Conservation (phyloP, 2,888 invertebrate genomes). For the Drosophila lutescens region DNA sequence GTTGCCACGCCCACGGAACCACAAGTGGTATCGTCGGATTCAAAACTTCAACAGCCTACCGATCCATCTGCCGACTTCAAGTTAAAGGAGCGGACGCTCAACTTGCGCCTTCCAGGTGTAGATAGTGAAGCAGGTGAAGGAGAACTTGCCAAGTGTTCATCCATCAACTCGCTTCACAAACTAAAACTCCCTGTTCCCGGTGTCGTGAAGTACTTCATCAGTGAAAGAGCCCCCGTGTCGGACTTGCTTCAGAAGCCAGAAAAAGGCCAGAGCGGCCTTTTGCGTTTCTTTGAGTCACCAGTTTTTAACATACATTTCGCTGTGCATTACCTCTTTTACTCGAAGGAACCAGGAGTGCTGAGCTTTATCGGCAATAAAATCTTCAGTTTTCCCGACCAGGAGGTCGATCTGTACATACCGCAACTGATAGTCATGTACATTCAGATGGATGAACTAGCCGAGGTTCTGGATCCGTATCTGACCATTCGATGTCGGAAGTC, state of each 20-base stretch:
- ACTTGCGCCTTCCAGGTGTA: constrained; percentile 71
- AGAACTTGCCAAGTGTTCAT: constrained; percentile 77
- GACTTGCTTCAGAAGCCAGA: constrained; percentile 76
- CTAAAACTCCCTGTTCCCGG: constrained; percentile 84
- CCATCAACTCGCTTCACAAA: constrained; percentile 82
- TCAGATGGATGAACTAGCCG: constrained; percentile 98
- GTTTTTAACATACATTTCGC: constrained; percentile 99
- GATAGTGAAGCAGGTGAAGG: constrained; percentile 40
- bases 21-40: constrained; percentile 22
- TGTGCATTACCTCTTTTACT: constrained; percentile 98
- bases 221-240: constrained; percentile 68
- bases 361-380: constrained; percentile 99
- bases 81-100: constrained; percentile 71
- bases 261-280: constrained; percentile 83
- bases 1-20: constrained; percentile 59
- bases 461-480: constrained; percentile 93
- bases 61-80: constrained; percentile 29
- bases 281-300: constrained; percentile 97
- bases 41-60: not conserved
- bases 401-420: constrained; percentile 99
- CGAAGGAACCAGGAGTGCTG: constrained; percentile 98
- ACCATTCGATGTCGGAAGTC: constrained; percentile 95
- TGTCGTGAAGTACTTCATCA: constrained; percentile 84
- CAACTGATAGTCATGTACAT: constrained; percentile 99
- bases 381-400: constrained; percentile 95